A percentile compares a stretch with the other conserved stretches of the same genome.
Conservation (phyloP, 2,113 vertebrate genomes). For the Anser brachyrhynchus region DNA sequence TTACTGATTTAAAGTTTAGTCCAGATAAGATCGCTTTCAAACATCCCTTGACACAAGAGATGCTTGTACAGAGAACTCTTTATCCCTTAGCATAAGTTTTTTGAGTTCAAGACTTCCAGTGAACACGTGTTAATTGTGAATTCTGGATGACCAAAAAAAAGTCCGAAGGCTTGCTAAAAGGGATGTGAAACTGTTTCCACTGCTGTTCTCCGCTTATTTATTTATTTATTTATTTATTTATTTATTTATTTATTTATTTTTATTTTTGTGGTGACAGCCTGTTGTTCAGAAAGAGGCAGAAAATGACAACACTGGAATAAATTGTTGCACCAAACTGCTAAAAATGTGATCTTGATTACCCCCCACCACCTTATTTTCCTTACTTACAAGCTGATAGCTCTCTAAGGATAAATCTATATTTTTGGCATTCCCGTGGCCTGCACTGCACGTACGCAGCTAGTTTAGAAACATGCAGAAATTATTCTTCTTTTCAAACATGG, state of each 20-base stretch:
- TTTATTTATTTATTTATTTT: background rate
- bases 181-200: background rate
- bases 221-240: background rate
- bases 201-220: background rate
- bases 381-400: background rate
- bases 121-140: background rate
- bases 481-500: background rate
- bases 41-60: background rate
- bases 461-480: background rate
- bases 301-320: background rate
- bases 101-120: background rate
- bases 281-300: background rate
- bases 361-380: background rate
- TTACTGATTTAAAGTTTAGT: background rate
- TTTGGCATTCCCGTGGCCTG: background rate
- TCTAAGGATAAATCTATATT: background rate
- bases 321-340: background rate
- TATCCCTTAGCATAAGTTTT: background rate
- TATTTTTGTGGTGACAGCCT: background rate
- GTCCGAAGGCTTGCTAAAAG: background rate
- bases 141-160: background rate
- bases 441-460: rapidly evolving
- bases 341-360: background rate
- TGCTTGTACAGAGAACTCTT: background rate
- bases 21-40: background rate